Evolutionary conservation across 2,888 invertebrate genomes (phyloP), one percentile per base, ranked within the genome.

Genomic region (Lottia gigantea): DNA sequence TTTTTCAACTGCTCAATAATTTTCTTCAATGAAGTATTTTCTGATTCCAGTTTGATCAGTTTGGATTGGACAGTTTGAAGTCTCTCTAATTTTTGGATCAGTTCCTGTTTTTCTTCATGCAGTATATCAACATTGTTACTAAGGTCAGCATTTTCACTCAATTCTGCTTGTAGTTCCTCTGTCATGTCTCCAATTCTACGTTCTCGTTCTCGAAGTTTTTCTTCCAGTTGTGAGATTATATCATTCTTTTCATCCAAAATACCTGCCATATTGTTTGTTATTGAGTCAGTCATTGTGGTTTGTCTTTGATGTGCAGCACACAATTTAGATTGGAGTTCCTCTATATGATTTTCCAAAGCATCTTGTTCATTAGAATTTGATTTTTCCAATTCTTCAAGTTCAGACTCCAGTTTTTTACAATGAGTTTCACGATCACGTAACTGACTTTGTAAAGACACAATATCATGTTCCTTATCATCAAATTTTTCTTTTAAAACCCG

Each of bases 161-260:
- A 79, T 76, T 84, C 83, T 14, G 79, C 72, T 62, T 83, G 81
- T n/a, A 86, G 71, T 73, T 86, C 86, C 23, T 85, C 85, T 23
- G 78, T 78, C 68, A 86, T 66, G 62, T 85, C 84, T 62, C 78
- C 80, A 66, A 86, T 77, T 74, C 83, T 85, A 65, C 77, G 82
- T 71, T 87, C 85, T 75, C 80, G 82, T 71, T 87, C 87, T 62
- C 84, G 83, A 46, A 87, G 70, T 82, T 95, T 94, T 82, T 95
- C 95, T 85, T 96, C 95, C 90, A 96, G 91, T 87, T 97, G 96
- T 67, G 94, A 92, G 81, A 96, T 93, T 77, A 94, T 91, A 78
- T 96, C 91, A 62, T 96, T 96, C 88, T 95, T 95, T 89, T 96
- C 96, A 87, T 95, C 95, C 71, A 96, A 91, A 77, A 93, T 93